Conservation (phyloP, 1,140 invertebrate species). For the Micrasema minimum region DNA sequence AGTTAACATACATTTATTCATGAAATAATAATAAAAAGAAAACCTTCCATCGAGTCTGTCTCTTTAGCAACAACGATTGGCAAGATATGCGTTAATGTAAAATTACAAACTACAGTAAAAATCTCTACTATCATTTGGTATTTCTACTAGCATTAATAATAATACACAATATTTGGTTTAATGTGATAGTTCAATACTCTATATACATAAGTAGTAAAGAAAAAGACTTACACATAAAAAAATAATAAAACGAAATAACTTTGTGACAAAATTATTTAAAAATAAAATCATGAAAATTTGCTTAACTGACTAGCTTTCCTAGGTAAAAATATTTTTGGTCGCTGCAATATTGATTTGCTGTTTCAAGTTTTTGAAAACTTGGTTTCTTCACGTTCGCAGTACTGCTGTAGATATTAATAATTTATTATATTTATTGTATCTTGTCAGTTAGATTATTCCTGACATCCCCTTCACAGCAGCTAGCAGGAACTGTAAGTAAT, state of each 20-base stretch:
- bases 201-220: too few species aligned
- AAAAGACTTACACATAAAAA: constrained; percentile 8
- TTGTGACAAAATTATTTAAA: constrained; percentile 47
- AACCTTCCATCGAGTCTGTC: constrained; percentile 22
- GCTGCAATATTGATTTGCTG: constrained; percentile 41
- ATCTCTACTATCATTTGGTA: too few species aligned
- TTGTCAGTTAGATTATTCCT: too few species aligned
- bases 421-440: background rate
- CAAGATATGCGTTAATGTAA: constrained; percentile 8
- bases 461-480: too few species aligned
- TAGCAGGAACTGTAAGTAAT: constrained; percentile 2
- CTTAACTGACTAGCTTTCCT: constrained; percentile 54
- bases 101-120: background rate
- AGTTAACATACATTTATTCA: too few species aligned
- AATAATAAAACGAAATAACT: constrained; percentile 8
- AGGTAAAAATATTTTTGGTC: constrained; percentile 54
- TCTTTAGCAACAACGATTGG: constrained; percentile 16
- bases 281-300: constrained; percentile 51
- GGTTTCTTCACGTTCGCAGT: background rate
- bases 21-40: background rate
- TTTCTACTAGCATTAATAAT: background rate
- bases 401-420: background rate
- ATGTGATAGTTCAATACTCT: too few species aligned
- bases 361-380: constrained; percentile 2
- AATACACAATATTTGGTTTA: background rate